Evolutionary conservation across 53 echinoderm and acorn worm genomes (phyloP).

Genomic region (Arbacia lixula): DNA sequence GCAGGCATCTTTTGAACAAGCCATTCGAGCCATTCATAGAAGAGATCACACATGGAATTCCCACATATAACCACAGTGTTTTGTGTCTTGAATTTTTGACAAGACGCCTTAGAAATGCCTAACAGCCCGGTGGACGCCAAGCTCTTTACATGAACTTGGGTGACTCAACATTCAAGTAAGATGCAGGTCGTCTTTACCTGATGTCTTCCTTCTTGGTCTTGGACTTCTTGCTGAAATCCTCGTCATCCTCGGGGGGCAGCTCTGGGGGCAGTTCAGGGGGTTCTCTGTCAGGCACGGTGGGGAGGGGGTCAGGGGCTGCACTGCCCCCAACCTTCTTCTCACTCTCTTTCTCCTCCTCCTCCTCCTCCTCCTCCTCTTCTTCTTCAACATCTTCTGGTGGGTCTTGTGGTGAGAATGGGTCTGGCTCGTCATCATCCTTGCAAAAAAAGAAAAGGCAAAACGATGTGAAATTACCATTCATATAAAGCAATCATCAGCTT

Average conservation of each 20-base stretch:
- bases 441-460: constrained; percentile 3
- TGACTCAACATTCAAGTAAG: no score
- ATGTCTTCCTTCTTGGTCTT: constrained; percentile 50
- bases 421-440: constrained; percentile 59
- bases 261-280: constrained; percentile 83
- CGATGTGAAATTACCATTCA: not conserved
- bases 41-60: no score
- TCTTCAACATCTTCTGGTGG: constrained; percentile 1
- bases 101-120: no score
- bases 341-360: constrained; percentile 15
- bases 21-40: no score
- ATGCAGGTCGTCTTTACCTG: constrained; percentile 48
- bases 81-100: no score
- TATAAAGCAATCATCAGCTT: no score
- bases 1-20: no score
- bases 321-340: not conserved
- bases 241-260: constrained; percentile 86
- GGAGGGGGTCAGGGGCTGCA: constrained; percentile 28
- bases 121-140: no score
- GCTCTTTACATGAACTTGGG: no score
- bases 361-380: constrained; percentile 14
- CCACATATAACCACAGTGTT: no score
- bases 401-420: constrained; percentile 56
- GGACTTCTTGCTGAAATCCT: constrained; percentile 58
- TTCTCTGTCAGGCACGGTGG: constrained; percentile 60